Percentiles rank a stretch among this genome's conserved stretches.
These are phyloP conservation scores for Pedetes capensis DNA, from an alignment of 2,113 vertebrate genomes.

Conservation along the genomic window DNA sequence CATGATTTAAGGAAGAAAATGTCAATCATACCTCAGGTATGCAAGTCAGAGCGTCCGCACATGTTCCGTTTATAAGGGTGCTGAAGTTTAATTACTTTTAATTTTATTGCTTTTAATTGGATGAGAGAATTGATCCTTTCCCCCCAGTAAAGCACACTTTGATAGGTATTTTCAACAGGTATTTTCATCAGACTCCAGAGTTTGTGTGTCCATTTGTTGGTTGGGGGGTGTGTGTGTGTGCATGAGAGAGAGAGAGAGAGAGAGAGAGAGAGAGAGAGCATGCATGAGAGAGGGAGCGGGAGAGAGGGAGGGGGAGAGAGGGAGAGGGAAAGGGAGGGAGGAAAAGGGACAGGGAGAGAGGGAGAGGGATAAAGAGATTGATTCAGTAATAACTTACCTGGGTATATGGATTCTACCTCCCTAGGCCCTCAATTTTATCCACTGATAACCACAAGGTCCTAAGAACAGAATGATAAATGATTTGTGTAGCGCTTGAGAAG, in stretches of 20 bases:
- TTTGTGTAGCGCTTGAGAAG: neutral
- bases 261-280: neutral
- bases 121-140: neutral
- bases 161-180: neutral
- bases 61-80: neutral
- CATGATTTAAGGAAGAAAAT: slow-evolving; percentile 95
- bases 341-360: neutral
- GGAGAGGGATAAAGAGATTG: neutral
- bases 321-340: neutral
- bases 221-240: neutral
- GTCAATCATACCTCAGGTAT: slow-evolving; percentile 98
- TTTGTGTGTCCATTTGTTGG: neutral
- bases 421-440: neutral
- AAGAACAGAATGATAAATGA: neutral
- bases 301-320: neutral
- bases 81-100: slow-evolving; percentile 27
- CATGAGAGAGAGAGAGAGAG: no score
- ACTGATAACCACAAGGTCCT: slow-evolving; percentile 1
- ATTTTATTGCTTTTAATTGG: slow-evolving; percentile 39
- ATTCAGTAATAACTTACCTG: neutral
- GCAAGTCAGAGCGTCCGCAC: neutral
- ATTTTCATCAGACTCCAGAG: neutral
- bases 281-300: neutral
- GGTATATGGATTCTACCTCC: neutral
- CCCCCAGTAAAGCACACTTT: neutral